These are phyloP conservation scores for Drosophila koepferae DNA, from an alignment of 2,888 invertebrate genomes.

Conservation along the genomic window DNA sequence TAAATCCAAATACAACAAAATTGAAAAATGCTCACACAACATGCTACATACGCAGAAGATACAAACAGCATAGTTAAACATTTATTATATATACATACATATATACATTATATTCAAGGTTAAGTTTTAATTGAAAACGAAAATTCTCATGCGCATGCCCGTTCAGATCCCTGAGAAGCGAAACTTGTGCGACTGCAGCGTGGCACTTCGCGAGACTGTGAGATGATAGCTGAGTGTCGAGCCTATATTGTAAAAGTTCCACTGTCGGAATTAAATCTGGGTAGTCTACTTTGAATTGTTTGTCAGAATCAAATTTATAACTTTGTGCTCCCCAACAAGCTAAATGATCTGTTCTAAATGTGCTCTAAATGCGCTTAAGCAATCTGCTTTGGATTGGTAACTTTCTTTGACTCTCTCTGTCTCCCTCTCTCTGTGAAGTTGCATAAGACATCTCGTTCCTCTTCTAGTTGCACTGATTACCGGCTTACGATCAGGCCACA, in stretches of 20 bases:
- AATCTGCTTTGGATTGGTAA: slow-evolving; percentile 65
- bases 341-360: slow-evolving; percentile 54
- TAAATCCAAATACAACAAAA: slow-evolving; percentile 48
- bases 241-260: neutral
- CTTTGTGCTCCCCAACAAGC: slow-evolving; percentile 18
- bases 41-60: slow-evolving; percentile 38
- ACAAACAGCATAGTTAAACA: slow-evolving; percentile 11
- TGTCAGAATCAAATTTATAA: slow-evolving; percentile 20
- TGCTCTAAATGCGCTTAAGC: slow-evolving; percentile 70
- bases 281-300: slow-evolving; percentile 31
- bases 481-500: slow-evolving; percentile 22
- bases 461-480: slow-evolving; percentile 47
- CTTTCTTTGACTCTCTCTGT: neutral
- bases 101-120: neutral
- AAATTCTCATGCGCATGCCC: slow-evolving; percentile 36
- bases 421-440: neutral
- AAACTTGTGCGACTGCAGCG: slow-evolving; percentile 21
- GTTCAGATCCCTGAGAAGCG: slow-evolving; percentile 2
- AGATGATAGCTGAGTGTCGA: slow-evolving; percentile 3
- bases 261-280: neutral
- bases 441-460: too few species aligned
- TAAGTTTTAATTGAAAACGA: neutral
- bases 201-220: slow-evolving; percentile 4
- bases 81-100: slow-evolving; percentile 1
- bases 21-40: slow-evolving; percentile 32